Evolutionary conservation across 1,140 invertebrate genomes (phyloP), one percentile per base, ranked within the genome.

Genomic region (Potamilus streckersoni): DNA sequence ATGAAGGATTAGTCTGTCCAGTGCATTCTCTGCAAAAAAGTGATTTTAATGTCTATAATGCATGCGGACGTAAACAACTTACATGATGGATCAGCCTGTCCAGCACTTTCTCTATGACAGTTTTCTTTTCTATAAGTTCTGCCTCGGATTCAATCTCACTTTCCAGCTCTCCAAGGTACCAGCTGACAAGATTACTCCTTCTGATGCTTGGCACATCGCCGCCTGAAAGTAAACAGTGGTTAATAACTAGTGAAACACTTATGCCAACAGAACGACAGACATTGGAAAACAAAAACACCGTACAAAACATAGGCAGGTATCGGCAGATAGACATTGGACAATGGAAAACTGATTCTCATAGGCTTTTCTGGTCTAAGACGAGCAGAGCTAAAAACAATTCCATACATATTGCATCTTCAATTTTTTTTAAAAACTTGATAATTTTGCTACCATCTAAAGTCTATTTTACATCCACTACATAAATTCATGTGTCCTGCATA

Each of bases 21-120:
- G 94, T 74, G 99, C 95, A 91, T 98, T 98, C 87, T 99, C 97
- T n/a, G 31, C 13, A 68, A 73, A 67, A 57, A 61, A 67, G 12
- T 6, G 23, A 16, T n/a, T 4, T 6, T 14, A 11, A 14, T 69
- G 23, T 55, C 13, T 17, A 6, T 19, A 15, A 6, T 55, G 23
- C n/a, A 15, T n/a, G 5, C 16, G 19, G 49, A 31, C 23, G 31
- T 2, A 15, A 74, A 56, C 16, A 59, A 93, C 93, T 92, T 92
- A 96, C 95, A 85, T 95, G 94, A 89, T 96, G 95, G 82, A 97
- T 95, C 14, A 99, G 92, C 74, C 97, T 92, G 86, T 98, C 96
- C 69, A 99, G 94, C 75, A 99, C 95, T 91, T 98, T 98, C 87
- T 99, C 97, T n/a, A 97, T 94, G 6, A 99, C 88, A 23, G 92